Conservation (phyloP, 35 echinoderm and acorn worm species). For the Anneissia japonica region DNA sequence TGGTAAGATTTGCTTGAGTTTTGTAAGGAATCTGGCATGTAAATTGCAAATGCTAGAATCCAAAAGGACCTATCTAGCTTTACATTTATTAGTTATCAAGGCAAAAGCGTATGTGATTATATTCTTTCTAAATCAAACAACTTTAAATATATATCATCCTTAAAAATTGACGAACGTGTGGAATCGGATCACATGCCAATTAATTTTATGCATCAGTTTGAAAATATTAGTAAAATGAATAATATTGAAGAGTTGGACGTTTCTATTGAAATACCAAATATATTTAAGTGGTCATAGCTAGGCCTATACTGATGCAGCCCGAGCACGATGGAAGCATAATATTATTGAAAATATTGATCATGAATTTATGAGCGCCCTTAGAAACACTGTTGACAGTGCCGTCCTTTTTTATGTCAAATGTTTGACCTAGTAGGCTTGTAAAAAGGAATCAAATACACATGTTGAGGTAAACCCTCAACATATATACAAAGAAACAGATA, state of each 20-base stretch:
- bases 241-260: background rate
- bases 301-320: background rate
- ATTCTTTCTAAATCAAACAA: background rate
- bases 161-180: background rate
- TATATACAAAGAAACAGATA: too few species aligned
- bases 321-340: background rate
- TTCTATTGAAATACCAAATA: background rate
- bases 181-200: background rate
- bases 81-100: background rate
- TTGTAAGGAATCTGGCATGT: background rate
- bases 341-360: background rate
- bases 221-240: background rate
- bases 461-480: too few species aligned
- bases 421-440: background rate
- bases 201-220: background rate
- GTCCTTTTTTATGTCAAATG: background rate
- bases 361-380: background rate
- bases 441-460: background rate
- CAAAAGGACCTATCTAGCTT: background rate
- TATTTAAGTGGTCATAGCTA: background rate
- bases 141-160: background rate
- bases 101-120: background rate
- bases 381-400: background rate
- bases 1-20: background rate
- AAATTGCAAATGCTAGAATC: background rate